Percentiles rank a stretch among this genome's conserved stretches.
Conservation (phyloP, 2,113 vertebrate genomes). For the Cryptotis parvus region DNA sequence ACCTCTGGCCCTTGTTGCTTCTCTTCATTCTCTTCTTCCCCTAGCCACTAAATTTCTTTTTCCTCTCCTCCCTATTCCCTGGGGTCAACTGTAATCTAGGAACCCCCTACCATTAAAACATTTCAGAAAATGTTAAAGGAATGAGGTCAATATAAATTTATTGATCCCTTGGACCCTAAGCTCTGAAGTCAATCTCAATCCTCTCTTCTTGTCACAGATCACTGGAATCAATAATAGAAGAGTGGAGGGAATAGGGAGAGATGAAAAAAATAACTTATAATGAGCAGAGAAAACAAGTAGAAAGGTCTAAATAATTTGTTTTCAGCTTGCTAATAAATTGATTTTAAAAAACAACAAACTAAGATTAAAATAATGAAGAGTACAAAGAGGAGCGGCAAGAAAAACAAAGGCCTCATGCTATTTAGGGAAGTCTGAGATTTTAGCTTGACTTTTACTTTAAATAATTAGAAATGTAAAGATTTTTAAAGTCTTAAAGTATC, state of each 20-base stretch:
- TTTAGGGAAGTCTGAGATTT: neutral
- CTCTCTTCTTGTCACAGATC: neutral
- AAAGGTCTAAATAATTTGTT: neutral
- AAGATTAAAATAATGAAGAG: conserved; percentile 24
- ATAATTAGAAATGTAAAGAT: conserved; percentile 36
- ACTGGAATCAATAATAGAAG: conserved; percentile 27
- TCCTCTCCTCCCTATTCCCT: too few species aligned
- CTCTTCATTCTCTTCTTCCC: too few species aligned
- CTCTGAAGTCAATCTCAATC: neutral
- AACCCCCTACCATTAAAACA: too few species aligned
- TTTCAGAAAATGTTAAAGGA: too few species aligned
- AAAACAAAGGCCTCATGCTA: neutral
- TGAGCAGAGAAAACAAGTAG: neutral
- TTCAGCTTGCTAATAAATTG: neutral
- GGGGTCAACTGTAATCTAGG: too few species aligned
- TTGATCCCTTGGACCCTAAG: neutral
- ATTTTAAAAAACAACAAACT: conserved; percentile 14
- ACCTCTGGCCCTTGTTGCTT: too few species aligned
- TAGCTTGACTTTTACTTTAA: conserved; percentile 40
- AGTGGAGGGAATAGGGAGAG: neutral
- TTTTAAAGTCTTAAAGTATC: conserved; percentile 35
- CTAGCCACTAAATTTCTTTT: too few species aligned
- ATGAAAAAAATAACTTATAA: neutral
- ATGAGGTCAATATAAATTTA: too few species aligned
- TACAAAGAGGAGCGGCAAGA: neutral